Percentiles rank a stretch among this genome's conserved stretches.
Conservation (phyloP, 2,888 invertebrate genomes). For the Pterostichus madidus region DNA sequence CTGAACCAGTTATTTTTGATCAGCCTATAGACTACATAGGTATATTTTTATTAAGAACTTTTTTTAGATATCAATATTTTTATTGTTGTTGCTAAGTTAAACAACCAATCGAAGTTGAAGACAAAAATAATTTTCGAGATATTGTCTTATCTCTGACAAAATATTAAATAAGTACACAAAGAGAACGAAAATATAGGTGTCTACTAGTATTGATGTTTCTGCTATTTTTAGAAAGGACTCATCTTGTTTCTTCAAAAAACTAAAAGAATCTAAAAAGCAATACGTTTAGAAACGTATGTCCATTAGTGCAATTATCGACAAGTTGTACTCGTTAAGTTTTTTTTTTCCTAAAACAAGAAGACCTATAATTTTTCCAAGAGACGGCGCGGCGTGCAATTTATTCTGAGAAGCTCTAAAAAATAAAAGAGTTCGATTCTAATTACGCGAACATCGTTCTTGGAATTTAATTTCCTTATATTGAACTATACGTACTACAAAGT, state of each 20-base stretch:
- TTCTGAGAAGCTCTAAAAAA: neutral
- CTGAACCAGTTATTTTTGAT: too few species aligned
- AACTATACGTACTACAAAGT: slow-evolving; percentile 14
- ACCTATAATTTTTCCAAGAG: neutral
- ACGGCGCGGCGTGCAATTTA: neutral
- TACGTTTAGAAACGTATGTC: slow-evolving; percentile 36
- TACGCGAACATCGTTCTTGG: neutral
- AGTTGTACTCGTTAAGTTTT: slow-evolving; percentile 32
- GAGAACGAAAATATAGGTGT: neutral
- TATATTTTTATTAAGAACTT: too few species aligned
- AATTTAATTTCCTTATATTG: slow-evolving; percentile 38
- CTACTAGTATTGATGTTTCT: slow-evolving; percentile 25
- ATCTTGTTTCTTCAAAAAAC: slow-evolving; percentile 1
- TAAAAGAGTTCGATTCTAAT: slow-evolving; percentile 11
- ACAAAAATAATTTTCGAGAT: neutral
- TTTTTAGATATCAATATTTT: too few species aligned
- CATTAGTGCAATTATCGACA: slow-evolving; percentile 44
- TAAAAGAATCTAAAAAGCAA: slow-evolving; percentile 15
- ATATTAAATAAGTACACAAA: neutral
- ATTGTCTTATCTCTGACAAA: neutral
- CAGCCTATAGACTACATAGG: too few species aligned
- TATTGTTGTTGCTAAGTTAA: too few species aligned
- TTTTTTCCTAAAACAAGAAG: slow-evolving; percentile 13
- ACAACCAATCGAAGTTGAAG: too few species aligned
- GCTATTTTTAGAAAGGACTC: neutral